Conservation (phyloP, 2,888 invertebrate genomes). For the Eupeodes latifasciatus region DNA sequence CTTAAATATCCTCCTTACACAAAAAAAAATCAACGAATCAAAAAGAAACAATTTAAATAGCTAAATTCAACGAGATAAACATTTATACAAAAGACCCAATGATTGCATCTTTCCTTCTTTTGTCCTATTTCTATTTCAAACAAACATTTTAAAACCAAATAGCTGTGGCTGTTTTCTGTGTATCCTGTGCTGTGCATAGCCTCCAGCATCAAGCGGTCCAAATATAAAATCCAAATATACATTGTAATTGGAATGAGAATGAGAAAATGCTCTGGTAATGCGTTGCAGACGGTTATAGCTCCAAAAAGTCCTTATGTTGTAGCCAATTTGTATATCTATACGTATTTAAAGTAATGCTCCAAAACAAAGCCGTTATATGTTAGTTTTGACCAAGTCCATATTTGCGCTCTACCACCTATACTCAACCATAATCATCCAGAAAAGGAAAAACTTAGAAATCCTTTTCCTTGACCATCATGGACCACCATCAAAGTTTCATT, state of each 20-base stretch:
- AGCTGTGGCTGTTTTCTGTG: constrained; percentile 1
- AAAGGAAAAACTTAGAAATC: constrained; percentile 31
- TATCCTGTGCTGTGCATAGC: constrained; percentile 15
- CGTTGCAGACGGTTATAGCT: constrained; percentile 32
- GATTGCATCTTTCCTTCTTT: constrained; percentile 70
- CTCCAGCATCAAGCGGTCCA: constrained; percentile 25
- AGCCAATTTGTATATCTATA: constrained; percentile 37
- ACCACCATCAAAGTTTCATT: neutral
- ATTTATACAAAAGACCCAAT: constrained; percentile 72
- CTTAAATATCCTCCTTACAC: too few species aligned
- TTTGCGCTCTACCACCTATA: constrained; percentile 59
- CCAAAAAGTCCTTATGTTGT: constrained; percentile 13
- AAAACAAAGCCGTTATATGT: constrained; percentile 39
- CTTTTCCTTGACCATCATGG: constrained; percentile 34
- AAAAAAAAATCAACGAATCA: neutral
- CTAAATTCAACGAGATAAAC: constrained; percentile 70
- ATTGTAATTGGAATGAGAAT: neutral
- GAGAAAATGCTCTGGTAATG: constrained; percentile 7
- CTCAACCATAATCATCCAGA: neutral
- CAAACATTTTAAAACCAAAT: constrained; percentile 68
- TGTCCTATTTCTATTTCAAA: constrained; percentile 41
- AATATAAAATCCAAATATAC: neutral
- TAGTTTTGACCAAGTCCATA: constrained; percentile 57
- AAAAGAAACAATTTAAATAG: constrained; percentile 27
- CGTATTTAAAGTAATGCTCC: constrained; percentile 68